Evolutionary conservation across 2,888 invertebrate genomes (phyloP).

Genomic region (Athripsodes cinereus): DNA sequence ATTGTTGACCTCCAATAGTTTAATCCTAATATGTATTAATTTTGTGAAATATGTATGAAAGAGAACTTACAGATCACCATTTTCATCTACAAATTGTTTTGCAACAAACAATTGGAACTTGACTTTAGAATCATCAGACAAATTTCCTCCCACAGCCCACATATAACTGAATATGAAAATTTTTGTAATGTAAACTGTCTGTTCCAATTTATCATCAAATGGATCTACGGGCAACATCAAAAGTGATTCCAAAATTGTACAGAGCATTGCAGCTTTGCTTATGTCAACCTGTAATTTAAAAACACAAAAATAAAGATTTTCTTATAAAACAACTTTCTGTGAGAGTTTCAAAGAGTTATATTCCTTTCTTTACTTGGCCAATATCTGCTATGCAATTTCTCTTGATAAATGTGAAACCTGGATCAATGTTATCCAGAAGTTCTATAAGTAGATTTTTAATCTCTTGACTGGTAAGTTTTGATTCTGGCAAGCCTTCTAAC

Average conservation of each 20-base stretch:
- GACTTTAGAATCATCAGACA: conserved; percentile 62
- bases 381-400: conserved; percentile 68
- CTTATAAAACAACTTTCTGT: too few relatives aligned
- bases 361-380: conserved; percentile 53
- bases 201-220: conserved; percentile 54
- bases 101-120: conserved; percentile 64
- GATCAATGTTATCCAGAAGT: conserved; percentile 63
- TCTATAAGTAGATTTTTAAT: conserved; percentile 58
- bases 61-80: conserved; percentile 53
- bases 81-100: conserved; percentile 62
- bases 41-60: too few relatives aligned
- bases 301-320: not conserved
- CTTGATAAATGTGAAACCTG: conserved; percentile 60
- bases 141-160: conserved; percentile 85
- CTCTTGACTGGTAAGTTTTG: conserved; percentile 46
- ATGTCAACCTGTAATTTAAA: conserved; percentile 75
- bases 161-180: conserved; percentile 76
- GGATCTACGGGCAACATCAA: conserved; percentile 57
- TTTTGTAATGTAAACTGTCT: conserved; percentile 63
- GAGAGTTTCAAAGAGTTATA: not conserved
- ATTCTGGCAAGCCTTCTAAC: conserved; percentile 52
- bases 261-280: conserved; percentile 72
- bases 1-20: too few relatives aligned
- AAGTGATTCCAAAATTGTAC: conserved; percentile 65
- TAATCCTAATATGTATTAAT: too few relatives aligned